Base-by-base conservation (phyloP, 2,888 invertebrate genomes). In the Mythimna vitellina region DNA sequence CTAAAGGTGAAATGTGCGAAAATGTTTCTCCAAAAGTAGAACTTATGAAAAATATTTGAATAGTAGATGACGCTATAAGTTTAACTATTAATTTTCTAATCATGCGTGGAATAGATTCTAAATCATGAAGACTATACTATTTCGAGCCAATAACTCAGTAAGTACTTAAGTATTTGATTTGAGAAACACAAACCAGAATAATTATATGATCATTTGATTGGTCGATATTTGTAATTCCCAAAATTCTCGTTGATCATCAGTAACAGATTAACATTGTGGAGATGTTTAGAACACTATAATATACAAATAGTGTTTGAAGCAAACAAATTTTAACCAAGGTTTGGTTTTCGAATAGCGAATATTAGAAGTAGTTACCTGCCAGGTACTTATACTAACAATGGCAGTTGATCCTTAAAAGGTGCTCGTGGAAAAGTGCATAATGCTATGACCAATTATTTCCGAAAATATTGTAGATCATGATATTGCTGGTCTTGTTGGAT, bases 1-100 rank as follows among this genome's bases (percentile, higher is more conserved):
- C 35, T 29, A 51, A 38, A 54, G 38, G 66, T 20, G 73, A 73
- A 73, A 78, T 54, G 49, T 70, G 29, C 2, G 8, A 69, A 64
- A 65, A 60, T 54, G 8, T n/a, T 61, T 20, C 3, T 29, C 4
- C 25, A 9, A 4, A 46, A 64, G 20, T 42, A 46, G 22, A 58
- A 29, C 3, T 10, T 22, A 20, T 8, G 8, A 29, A 51, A 20
- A 9, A 70, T 56, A n/a, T 25, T 49, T 35, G 0, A 22, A 56
- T 3, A 32, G 9, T 20, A 54, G 7, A 10, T 6, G 22, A 20
- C 9, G 20, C 1, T 57, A 32, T 25, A 17, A 17, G 17, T 46
- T 4, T 8, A 38, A 12, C 38, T 12, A n/a, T 17, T 8, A 8
- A 14, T 12, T 35, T 35, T 17, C 68, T 49, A 20, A 49, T 49